phyloP scores from a whole-genome alignment of 2,888 invertebrate genomes.

The Drosophila anomalipes region DNA sequence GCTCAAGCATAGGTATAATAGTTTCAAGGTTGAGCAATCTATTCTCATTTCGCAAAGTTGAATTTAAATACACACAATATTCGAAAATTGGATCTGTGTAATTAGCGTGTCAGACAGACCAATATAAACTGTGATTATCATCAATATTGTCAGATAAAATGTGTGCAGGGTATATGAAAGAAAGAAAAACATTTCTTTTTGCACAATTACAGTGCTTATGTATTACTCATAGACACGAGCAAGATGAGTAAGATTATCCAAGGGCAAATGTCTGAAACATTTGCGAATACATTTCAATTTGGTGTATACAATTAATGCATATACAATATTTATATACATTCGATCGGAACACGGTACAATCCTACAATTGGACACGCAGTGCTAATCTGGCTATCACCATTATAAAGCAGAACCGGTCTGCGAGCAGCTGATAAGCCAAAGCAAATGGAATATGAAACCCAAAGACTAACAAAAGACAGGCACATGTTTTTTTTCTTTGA shows the following conservation, averaged over 20 bases:
- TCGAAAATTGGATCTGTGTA: not conserved
- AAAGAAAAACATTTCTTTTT: not conserved
- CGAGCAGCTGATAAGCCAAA: conserved; percentile 56
- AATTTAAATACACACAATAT: not conserved
- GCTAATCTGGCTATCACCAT: conserved; percentile 43
- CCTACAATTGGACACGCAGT: conserved; percentile 29
- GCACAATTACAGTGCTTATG: conserved; percentile 10
- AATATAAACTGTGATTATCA: not conserved
- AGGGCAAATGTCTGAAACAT: conserved; percentile 1
- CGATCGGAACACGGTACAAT: not conserved
- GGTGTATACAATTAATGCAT: not conserved
- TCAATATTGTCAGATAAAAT: not conserved
- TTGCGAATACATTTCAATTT: not conserved
- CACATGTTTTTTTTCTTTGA: conserved; percentile 22
- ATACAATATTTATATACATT: not conserved
- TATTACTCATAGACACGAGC: conserved; percentile 47
- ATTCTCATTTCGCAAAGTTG: not conserved
- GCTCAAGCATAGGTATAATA: not conserved
- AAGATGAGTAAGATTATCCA: not conserved
- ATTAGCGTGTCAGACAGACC: not conserved
- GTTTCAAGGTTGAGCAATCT: not conserved
- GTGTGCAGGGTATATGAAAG: not conserved
- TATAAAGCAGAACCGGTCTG: not conserved
- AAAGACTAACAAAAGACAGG: conserved; percentile 8
- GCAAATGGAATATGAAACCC: not conserved